phyloP scores from a whole-genome alignment of 2,797 vertebrate genomes.

The Eulemur rubriventer region DNA sequence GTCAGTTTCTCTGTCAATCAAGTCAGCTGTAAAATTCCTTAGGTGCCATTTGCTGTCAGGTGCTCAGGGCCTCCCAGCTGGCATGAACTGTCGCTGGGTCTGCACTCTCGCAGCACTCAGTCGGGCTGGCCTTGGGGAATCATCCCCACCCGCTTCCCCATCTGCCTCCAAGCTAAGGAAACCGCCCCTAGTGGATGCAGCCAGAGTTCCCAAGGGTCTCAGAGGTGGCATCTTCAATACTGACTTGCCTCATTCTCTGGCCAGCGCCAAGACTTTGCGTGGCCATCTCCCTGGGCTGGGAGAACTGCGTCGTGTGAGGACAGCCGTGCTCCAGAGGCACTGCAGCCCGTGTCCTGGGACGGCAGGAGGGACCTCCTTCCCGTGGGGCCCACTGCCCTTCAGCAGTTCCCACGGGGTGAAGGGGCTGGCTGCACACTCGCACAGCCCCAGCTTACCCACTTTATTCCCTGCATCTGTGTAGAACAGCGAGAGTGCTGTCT shows the following conservation, averaged over 20 bases:
- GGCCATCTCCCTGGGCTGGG: neutral
- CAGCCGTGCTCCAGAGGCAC: neutral
- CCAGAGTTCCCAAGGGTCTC: neutral
- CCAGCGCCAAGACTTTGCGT: neutral
- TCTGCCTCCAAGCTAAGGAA: neutral
- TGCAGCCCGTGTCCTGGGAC: neutral
- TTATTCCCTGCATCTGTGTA: slow-evolving; percentile 83
- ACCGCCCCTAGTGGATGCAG: neutral
- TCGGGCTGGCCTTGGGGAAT: neutral
- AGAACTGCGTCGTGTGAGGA: neutral
- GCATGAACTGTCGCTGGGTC: neutral
- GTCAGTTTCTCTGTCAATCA: neutral
- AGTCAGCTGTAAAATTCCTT: neutral
- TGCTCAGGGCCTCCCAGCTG: fast-evolving
- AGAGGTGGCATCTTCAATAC: fast-evolving
- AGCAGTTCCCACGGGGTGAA: neutral
- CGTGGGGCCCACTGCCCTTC: fast-evolving
- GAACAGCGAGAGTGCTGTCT: slow-evolving; percentile 80
- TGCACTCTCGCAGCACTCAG: neutral
- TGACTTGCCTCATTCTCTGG: neutral
- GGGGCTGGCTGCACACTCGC: neutral
- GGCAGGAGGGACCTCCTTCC: neutral
- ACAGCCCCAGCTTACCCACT: slow-evolving; percentile 76
- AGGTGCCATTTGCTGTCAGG: neutral
- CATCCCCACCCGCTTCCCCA: neutral